Base-by-base conservation (phyloP, 1,140 invertebrate genomes). In the Nasonia giraulti region DNA sequence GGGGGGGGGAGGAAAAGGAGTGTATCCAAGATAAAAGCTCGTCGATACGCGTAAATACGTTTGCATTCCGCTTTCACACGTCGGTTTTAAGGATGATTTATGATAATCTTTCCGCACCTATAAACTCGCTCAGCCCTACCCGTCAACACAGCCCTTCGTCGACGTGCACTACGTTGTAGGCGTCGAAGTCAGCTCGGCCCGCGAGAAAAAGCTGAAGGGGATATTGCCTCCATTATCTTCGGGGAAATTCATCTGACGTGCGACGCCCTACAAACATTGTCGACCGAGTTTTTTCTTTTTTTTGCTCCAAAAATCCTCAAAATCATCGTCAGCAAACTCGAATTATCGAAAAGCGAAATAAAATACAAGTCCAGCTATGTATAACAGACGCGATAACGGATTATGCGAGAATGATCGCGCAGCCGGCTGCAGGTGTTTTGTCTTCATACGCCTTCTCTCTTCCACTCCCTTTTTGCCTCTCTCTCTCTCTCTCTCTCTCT, bases 371-470 rank as follows among this genome's bases (percentile, higher is more conserved):
- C 33, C 14, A 27, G 40, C 10, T 10, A 37, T 4, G 4, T 20
- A 62, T 3, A 17, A 62, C 2, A 2, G 84, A 17, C 80, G 37
- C 55, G 71, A 87, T 83, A 77, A 47, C 23, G 82, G 79, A 83
- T 87, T 86, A 85, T 83, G 84, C 40, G 73, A 83, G 82, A 87
- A 86, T 86, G 71, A 86, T 87, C 79, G 37, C 68, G 55, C 68
- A 6, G 5, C 1, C 47, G 82, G 82, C 80, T 86, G 80, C 82
- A 87, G 85, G 71, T 86, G 87, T 71, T 40, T 83, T 76, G 50
- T 76, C 73, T 77, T 75, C 80, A 78, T n/a, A 69, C 37, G 3
- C 2, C 27, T n/a, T 66, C n/a, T 0, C 17, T 75, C 73, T 87
- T 14, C 5, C 14, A 20, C 31, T 4, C 14, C 27, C 69, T n/a